These are phyloP conservation scores for Donacobius atricapilla DNA, from an alignment of 2,113 vertebrate genomes.

Conservation along the genomic window DNA sequence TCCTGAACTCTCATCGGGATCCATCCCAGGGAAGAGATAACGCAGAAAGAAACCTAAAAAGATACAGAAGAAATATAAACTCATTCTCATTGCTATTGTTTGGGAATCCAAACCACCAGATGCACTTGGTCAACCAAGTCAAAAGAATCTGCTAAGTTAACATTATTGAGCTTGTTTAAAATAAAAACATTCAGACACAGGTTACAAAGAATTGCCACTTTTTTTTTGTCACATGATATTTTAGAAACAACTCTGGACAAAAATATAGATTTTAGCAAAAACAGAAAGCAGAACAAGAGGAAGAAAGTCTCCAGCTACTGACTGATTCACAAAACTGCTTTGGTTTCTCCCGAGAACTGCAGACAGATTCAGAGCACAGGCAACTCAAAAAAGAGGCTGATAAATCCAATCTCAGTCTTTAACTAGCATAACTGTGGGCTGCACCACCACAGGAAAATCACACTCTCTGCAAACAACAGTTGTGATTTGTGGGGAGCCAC, in stretches of 20 bases:
- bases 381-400: neutral
- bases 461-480: neutral
- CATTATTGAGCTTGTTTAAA: neutral
- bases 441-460: neutral
- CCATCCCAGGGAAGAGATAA: constrained; percentile 83
- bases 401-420: neutral
- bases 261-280: neutral
- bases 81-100: neutral
- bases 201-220: neutral
- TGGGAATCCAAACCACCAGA: neutral
- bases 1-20: constrained; percentile 16
- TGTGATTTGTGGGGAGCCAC: neutral
- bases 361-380: neutral
- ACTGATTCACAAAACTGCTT: neutral
- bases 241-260: neutral
- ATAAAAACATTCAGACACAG: neutral
- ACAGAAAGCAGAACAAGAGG: neutral
- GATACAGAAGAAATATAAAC: neutral
- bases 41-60: constrained; percentile 89
- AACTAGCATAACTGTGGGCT: neutral
- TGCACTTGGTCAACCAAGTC: neutral
- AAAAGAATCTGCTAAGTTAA: neutral
- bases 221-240: neutral
- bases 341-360: neutral
- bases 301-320: neutral